phyloP scores from a whole-genome alignment of 2,888 invertebrate genomes.

The Volucella inanis region DNA sequence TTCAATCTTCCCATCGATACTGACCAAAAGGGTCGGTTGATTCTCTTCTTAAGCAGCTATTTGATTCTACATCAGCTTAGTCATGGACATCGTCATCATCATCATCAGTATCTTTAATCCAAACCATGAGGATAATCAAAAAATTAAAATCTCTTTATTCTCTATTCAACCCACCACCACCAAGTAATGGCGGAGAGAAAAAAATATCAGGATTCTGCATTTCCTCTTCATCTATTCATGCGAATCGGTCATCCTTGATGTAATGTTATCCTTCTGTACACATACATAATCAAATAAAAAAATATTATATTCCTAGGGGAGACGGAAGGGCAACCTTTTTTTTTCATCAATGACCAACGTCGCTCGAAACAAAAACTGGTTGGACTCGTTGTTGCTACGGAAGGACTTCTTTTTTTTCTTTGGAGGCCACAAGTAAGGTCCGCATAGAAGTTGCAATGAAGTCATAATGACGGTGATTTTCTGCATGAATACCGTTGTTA shows the following conservation, averaged over 20 bases:
- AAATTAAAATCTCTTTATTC: conserved; percentile 83
- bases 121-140: conserved; percentile 79
- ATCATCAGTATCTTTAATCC: conserved; percentile 15
- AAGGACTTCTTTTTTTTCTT: not conserved
- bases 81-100: conserved; percentile 32
- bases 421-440: conserved; percentile 31
- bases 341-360: conserved; percentile 23
- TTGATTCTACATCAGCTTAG: conserved; percentile 58
- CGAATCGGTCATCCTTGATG: conserved; percentile 74
- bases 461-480: conserved; percentile 67
- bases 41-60: conserved; percentile 21
- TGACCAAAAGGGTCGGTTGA: conserved; percentile 45
- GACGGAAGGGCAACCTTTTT: conserved; percentile 39
- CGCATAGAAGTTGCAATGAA: conserved; percentile 40
- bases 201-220: conserved; percentile 57
- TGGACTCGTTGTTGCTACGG: conserved; percentile 42
- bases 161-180: conserved; percentile 38
- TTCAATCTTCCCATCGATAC: conserved; percentile 1
- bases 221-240: conserved; percentile 69
- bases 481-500: conserved; percentile 59
- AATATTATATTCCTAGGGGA: conserved; percentile 50
- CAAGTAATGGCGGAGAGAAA: not conserved
- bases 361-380: conserved; percentile 25
- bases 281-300: conserved; percentile 34
- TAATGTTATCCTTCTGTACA: conserved; percentile 60